A percentile compares a stretch with the other conserved stretches of the same genome.
Evolutionary conservation across 2,888 invertebrate species (phyloP).

Genomic region (Calameuta idolon): DNA sequence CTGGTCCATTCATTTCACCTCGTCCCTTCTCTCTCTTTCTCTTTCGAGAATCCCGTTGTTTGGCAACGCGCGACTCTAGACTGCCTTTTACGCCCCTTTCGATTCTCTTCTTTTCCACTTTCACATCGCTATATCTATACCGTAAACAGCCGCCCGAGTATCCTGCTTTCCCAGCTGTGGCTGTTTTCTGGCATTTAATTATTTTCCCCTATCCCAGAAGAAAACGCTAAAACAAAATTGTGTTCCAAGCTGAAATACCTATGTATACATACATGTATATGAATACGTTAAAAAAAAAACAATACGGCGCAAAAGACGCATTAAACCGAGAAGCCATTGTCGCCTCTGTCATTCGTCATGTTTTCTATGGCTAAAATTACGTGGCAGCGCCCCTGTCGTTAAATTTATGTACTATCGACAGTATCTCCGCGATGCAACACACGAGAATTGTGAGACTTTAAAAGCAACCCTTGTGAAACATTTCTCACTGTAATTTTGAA

Average conservation of each 20-base stretch:
- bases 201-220: constrained; percentile 1
- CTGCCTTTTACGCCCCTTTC: not conserved
- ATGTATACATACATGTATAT: not conserved
- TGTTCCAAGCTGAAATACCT: constrained; percentile 10
- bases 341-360: not conserved
- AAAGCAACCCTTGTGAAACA: not conserved
- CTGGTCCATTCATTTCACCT: not conserved
- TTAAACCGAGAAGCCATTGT: not conserved
- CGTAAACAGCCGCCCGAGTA: not conserved
- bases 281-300: not conserved
- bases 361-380: not conserved
- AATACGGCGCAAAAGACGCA: not conserved
- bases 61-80: not conserved
- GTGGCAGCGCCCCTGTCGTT: not conserved
- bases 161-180: not conserved
- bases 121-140: not conserved
- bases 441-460: not conserved
- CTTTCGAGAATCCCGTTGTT: not conserved
- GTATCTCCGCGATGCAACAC: not conserved
- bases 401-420: not conserved
- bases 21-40: constrained; percentile 6
- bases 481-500: not conserved
- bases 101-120: not conserved
- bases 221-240: constrained; percentile 4
- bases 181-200: constrained; percentile 17